phyloP scores from a whole-genome alignment of 2,888 invertebrate genomes.

The Dusona sp. region DNA sequence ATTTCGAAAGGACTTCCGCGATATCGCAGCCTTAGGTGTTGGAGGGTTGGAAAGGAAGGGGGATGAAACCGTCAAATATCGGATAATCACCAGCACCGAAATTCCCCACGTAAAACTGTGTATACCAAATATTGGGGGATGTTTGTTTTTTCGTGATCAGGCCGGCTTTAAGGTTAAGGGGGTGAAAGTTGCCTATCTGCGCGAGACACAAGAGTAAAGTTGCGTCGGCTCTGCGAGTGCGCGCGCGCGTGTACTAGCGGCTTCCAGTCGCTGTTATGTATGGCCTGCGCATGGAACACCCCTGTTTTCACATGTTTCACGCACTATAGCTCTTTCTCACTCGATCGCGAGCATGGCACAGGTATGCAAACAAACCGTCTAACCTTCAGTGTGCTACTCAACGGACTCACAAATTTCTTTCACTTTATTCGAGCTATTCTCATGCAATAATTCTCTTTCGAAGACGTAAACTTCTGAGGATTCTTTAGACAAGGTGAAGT shows the following conservation, averaged over 20 bases:
- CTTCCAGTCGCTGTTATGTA: conserved; percentile 16
- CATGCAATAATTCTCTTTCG: not conserved
- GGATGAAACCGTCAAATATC: not conserved
- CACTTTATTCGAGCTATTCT: not conserved
- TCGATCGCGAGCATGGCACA: conserved; percentile 44
- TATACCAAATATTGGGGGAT: not conserved
- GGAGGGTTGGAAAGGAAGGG: not conserved
- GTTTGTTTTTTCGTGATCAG: conserved; percentile 29
- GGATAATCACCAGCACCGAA: not conserved
- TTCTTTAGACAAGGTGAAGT: not conserved
- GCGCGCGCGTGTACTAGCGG: not conserved
- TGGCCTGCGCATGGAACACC: conserved; percentile 30
- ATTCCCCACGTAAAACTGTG: not conserved
- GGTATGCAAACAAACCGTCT: conserved; percentile 57
- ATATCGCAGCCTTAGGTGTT: not conserved
- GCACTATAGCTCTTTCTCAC: conserved; percentile 44
- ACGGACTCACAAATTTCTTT: conserved; percentile 13
- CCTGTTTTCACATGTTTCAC: conserved; percentile 44
- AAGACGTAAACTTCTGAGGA: not conserved
- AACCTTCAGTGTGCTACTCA: conserved; percentile 47
- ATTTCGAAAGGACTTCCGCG: not conserved
- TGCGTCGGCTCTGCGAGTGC: conserved; percentile 60
- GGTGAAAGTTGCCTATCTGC: conserved; percentile 59
- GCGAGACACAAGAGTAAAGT: conserved; percentile 68
- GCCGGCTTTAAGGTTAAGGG: conserved; percentile 61